Conservation (phyloP, 2,113 vertebrate species). For the Chloroceryle aenea region DNA sequence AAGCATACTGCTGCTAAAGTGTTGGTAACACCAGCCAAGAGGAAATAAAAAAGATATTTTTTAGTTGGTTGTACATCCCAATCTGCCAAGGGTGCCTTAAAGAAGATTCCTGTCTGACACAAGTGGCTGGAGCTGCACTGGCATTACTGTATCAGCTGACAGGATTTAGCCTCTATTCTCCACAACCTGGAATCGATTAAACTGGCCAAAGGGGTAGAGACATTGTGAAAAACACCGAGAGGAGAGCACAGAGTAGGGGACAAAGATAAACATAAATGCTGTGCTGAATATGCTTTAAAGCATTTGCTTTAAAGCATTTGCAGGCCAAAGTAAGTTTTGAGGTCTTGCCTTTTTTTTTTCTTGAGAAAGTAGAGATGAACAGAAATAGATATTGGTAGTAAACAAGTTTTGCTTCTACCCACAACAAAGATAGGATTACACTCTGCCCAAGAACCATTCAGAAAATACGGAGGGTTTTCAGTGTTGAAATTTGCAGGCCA, state of each 20-base stretch:
- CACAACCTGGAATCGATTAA: conserved; percentile 32
- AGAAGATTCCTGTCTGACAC: conserved; percentile 20
- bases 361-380: background rate
- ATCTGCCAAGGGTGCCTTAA: conserved; percentile 11
- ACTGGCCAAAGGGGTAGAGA: background rate
- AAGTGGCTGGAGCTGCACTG: conserved; percentile 12
- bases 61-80: background rate
- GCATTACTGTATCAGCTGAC: background rate
- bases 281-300: background rate
- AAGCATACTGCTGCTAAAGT: background rate
- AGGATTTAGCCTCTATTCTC: conserved; percentile 40
- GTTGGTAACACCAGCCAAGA: background rate
- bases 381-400: background rate
- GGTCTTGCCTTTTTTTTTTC: background rate
- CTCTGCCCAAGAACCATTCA: background rate
- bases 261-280: background rate
- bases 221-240: background rate
- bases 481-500: background rate
- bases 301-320: background rate
- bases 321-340: background rate
- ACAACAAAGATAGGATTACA: background rate
- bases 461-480: background rate
- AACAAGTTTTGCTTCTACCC: background rate
- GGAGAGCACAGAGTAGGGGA: background rate
- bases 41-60: background rate